Base-by-base conservation (phyloP, 2,888 invertebrate species). In the Dryomyza anilis region DNA sequence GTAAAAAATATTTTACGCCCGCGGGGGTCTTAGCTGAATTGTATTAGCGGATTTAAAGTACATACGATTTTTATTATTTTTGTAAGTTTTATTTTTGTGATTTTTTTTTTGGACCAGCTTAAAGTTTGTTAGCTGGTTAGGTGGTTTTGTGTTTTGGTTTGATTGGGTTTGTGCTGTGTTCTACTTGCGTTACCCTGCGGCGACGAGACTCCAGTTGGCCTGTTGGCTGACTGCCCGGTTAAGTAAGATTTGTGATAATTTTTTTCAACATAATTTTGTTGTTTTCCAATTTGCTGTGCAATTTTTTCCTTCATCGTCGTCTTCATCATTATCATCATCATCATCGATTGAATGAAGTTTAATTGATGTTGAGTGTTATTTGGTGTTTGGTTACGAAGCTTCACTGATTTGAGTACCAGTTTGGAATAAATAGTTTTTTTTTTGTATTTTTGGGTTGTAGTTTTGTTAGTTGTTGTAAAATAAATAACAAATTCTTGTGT, bases 281-380 rank as follows among this genome's bases (percentile, higher is more conserved):
- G 16, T 23, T 36, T 19, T 56, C 21, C 36, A 36, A 30, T 55
- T 33, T 23, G 12, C 29, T 56, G n/a, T 56, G 21, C 10, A 36
- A 16, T 36, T 19, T 56, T 56, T 33, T 7, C 16, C 14, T 53
- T n/a, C 14, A 10, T 21, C n/a, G n/a, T 23, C 19, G 14, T 53
- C 1, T n/a, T n/a, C n/a, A n/a, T n/a, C n/a, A n/a, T n/a, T n/a
- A n/a, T n/a, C n/a, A n/a, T n/a, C n/a, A n/a, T n/a, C n/a, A 33
- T 53, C 43, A 27, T 27, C 43, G 43, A 39, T 57, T 43, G 57
- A 43, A 57, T 23, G 10, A 39, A 57, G 21, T 57, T 23, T 23
- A 36, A 43, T 43, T 57, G 57, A 57, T 57, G 57, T 57, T 57
- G 57, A 57, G 39, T 57, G 43, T 57, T 57, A 57, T 43, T 16